Evolutionary conservation across 2,888 invertebrate species (phyloP), one percentile per base, ranked within the genome.

Genomic region (Noctua fimbriata): DNA sequence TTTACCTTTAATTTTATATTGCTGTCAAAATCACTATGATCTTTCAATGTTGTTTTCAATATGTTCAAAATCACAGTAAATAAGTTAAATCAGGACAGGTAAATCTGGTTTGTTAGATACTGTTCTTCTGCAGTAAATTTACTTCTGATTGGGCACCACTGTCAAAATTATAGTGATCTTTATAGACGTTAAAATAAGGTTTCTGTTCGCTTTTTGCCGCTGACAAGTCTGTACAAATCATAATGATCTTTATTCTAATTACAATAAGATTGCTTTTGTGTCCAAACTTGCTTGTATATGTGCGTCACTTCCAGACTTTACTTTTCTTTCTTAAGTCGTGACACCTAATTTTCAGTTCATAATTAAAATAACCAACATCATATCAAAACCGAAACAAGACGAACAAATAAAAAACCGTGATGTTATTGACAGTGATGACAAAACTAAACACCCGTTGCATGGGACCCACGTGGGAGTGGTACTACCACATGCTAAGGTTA

Each of bases 381-480:
- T 49, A 73, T 73, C 28, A 65, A 36, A 70, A 81, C 52, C 16
- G 9, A 52, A 80, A 73, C 60, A 44, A 63, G 71, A 72, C 18
- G 10, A 67, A 67, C 71, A 81, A 86, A 87, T 44, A 84, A 5
- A 73, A 79, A 52, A 72, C 73, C n/a, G 41, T 63, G 67, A 69
- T 78, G 36, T 18, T 76, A 83, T 82, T 82, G 72, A 82, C 52
- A 66, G 47, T 78, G 84, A 86, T 84, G 85, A 86, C 80, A 85
- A 78, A 73, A 79, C 72, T 79, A 79, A 82, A 77, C 74, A 78
- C 70, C 65, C 32, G 66, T 79, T 67, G 63, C 41, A 67, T 78
- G 81, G 28, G 52, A 78, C 77, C 75, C 85, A 79, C 80, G 88
- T 88, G 88, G 88, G 89, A 66, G 88, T 79, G 44, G 44, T 49